Percentiles rank a stretch among this genome's conserved stretches.
These are phyloP conservation scores for Mesocricetus auratus DNA, from an alignment of 2,113 vertebrate genomes.

Conservation along the genomic window DNA sequence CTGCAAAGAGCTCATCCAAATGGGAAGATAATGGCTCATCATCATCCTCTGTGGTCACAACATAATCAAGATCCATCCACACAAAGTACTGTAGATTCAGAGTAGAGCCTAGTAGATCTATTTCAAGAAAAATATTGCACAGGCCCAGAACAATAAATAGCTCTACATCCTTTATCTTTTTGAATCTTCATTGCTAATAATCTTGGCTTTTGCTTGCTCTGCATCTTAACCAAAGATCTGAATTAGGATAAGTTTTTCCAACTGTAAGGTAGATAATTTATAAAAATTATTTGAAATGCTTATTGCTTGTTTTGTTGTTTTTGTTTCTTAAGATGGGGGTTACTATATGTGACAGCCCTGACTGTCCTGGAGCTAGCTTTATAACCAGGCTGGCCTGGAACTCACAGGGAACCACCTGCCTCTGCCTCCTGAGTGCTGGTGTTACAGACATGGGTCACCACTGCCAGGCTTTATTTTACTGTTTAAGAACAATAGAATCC, in stretches of 20 bases:
- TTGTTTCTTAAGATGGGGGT: not conserved
- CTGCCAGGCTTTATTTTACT: not conserved
- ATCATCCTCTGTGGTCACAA: not conserved
- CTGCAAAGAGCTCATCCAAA: not conserved
- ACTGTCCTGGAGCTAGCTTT: not conserved
- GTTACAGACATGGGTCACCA: not conserved
- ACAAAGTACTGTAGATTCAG: not conserved
- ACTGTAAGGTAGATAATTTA: not conserved
- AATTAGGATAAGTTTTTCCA: conserved; percentile 12
- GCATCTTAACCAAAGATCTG: not conserved
- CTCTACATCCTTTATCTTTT: not conserved
- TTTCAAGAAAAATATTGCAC: not conserved
- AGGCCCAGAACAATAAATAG: not conserved
- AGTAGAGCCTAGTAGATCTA: not conserved
- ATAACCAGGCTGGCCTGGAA: not conserved
- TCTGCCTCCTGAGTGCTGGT: not conserved
- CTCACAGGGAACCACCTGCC: not conserved
- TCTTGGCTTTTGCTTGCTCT: not conserved
- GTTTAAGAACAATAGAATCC: not conserved
- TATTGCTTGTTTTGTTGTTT: not conserved
- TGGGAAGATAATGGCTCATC: not conserved
- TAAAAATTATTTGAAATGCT: not conserved
- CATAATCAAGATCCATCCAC: not conserved
- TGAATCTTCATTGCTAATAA: not conserved
- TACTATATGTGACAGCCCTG: not conserved